Evolutionary conservation across 2,888 invertebrate species (phyloP).

Genomic region (Cerceris ruficornis): DNA sequence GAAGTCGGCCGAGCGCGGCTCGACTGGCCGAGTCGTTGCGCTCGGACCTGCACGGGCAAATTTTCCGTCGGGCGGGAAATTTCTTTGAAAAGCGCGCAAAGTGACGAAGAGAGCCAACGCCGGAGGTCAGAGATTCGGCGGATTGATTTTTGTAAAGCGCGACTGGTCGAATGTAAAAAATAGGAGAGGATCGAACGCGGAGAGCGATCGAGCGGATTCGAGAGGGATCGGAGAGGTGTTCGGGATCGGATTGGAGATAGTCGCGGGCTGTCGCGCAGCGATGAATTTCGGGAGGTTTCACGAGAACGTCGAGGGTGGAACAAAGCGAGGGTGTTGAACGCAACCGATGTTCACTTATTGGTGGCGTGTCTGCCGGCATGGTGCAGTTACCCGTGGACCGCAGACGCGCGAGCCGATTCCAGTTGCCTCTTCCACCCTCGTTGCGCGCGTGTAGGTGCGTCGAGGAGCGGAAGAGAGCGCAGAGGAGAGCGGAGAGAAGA

Average conservation of each 20-base stretch:
- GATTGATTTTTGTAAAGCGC: background rate
- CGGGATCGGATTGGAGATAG: constrained; percentile 59
- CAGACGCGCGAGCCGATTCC: constrained; percentile 65
- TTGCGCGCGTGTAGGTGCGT: constrained; percentile 39
- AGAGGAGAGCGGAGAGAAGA: constrained; percentile 19
- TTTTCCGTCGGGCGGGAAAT: background rate
- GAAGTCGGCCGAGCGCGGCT: background rate
- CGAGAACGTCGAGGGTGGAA: constrained; percentile 63
- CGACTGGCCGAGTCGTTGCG: background rate
- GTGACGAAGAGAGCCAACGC: too few relatives aligned
- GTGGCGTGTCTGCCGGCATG: constrained; percentile 81
- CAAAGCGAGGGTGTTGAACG: constrained; percentile 75
- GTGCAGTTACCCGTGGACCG: constrained; percentile 72
- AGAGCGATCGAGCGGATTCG: background rate
- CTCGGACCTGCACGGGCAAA: background rate
- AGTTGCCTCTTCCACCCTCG: constrained; percentile 57
- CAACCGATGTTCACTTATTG: constrained; percentile 82
- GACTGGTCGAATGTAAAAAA: background rate
- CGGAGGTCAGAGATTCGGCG: background rate
- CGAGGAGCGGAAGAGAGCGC: constrained; percentile 37
- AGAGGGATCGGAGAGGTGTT: constrained; percentile 37
- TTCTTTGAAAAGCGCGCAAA: too few relatives aligned
- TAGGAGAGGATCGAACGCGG: background rate
- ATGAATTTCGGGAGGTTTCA: constrained; percentile 64
- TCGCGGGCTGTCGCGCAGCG: constrained; percentile 71